These are phyloP conservation scores for Drosophila meridiana DNA, from an alignment of 2,888 invertebrate species.

Conservation along the genomic window DNA sequence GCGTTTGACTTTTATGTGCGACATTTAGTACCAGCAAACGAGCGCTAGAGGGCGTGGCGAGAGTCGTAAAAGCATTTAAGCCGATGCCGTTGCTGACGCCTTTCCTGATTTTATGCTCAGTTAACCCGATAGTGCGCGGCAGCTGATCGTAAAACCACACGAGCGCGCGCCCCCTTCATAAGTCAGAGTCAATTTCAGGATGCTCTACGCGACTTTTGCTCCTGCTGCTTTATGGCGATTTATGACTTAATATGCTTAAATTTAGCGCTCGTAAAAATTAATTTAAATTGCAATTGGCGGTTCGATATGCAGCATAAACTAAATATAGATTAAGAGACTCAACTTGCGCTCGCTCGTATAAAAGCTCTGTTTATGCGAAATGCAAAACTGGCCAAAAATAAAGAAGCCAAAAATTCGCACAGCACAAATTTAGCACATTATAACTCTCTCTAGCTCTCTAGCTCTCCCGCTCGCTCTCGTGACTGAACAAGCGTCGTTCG, in stretches of 20 bases:
- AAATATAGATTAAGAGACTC: slow-evolving; percentile 4
- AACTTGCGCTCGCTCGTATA: background rate
- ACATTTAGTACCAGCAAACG: slow-evolving; percentile 57
- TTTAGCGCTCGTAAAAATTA: slow-evolving; percentile 64
- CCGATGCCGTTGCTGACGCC: slow-evolving; percentile 62
- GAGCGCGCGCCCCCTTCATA: slow-evolving; percentile 60
- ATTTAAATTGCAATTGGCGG: slow-evolving; percentile 64
- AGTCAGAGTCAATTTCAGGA: slow-evolving; percentile 68
- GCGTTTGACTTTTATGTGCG: slow-evolving; percentile 69
- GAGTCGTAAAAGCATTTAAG: slow-evolving; percentile 75
- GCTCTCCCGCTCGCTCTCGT: background rate
- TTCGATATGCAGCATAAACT: slow-evolving; percentile 7
- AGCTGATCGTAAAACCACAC: slow-evolving; percentile 75
- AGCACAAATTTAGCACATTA: slow-evolving; percentile 11
- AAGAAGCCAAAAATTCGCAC: background rate
- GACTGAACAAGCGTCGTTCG: slow-evolving; percentile 21
- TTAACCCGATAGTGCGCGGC: slow-evolving; percentile 61
- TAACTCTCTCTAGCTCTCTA: background rate
- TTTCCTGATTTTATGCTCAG: slow-evolving; percentile 73
- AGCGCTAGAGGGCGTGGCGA: background rate
- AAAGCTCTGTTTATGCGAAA: background rate
- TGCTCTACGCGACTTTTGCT: slow-evolving; percentile 28
- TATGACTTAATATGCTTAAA: slow-evolving; percentile 53
- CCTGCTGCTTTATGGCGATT: slow-evolving; percentile 35
- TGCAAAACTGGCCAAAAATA: background rate